These are phyloP conservation scores for Pseudorhombus dupliciocellatus DNA, from an alignment of 2,113 vertebrate genomes.

Conservation along the genomic window DNA sequence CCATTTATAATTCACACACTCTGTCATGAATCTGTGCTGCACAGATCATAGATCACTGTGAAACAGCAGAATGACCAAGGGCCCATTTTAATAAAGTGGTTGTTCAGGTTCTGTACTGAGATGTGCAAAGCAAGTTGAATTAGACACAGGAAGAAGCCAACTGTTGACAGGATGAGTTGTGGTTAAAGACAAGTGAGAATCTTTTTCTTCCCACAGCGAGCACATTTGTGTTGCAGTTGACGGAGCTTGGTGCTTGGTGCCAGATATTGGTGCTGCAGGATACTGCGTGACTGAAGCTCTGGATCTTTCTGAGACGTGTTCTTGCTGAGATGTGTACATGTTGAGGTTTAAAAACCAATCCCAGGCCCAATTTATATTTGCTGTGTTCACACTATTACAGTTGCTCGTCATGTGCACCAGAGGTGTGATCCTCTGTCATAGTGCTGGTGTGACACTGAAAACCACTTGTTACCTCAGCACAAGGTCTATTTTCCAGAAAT, in stretches of 20 bases:
- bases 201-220: slow-evolving; percentile 48
- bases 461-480: no score
- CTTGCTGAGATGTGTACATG: background rate
- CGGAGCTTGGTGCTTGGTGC: slow-evolving; percentile 35
- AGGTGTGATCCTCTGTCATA: background rate
- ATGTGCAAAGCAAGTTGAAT: slow-evolving; percentile 40
- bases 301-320: background rate
- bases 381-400: no score
- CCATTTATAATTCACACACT: background rate
- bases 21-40: background rate
- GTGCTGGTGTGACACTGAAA: background rate
- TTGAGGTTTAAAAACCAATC: background rate
- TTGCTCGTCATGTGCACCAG: background rate
- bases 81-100: background rate
- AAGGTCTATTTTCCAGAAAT: no score
- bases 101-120: background rate
- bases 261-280: slow-evolving; percentile 20
- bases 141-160: slow-evolving; percentile 65
- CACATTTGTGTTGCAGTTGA: slow-evolving; percentile 54
- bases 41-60: background rate
- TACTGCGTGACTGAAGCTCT: background rate
- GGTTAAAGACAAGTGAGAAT: slow-evolving; percentile 62
- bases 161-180: slow-evolving; percentile 79
- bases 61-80: background rate
- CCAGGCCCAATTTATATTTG: no score